Evolutionary conservation across 2,888 invertebrate genomes (phyloP), one percentile per base, ranked within the genome.

Genomic region (Ormia ochracea): DNA sequence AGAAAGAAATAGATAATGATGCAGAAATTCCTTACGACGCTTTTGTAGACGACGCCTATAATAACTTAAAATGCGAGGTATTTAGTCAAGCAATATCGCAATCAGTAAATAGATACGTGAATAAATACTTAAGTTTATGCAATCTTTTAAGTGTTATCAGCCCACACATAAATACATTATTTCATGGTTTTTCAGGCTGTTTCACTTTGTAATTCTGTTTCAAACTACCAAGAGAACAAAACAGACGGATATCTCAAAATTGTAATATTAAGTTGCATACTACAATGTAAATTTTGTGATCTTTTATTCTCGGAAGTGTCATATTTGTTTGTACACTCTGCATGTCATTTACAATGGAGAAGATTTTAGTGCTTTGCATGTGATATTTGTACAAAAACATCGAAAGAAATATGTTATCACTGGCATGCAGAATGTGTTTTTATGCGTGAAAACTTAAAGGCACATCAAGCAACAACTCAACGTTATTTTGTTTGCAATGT

Each of bases 201-300:
- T 38, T 26, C 19, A 12, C 12, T 41, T 28, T 69, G 41, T n/a
- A 63, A 66, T 48, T 14, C 38, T 7, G 14, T 45, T 68, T 23
- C 69, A 79, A 73, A n/a, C 38, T 33, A 72, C 3, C 66, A 83
- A 2, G 83, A 84, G 1, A 82, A 83, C 2, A 84, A 84, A 50
- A 52, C 82, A 4, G 73, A 68, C 1, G 52, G 78, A 5, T 83
- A 84, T 43, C 68, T 86, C 2, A 86, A 87, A 78, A 82, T 88
- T 82, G 82, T 87, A 1, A 84, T 89, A 2, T 65, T 89, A 12
- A 84, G 84, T 59, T 87, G 87, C 31, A 85, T 92, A 4, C 86
- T 92, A 31, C 92, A 93, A 84, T 93, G 93, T 80, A 93, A 93
- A 85, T 93, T 91, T 83, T 93, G 93, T 83, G 92, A 92, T 82